phyloP scores from a whole-genome alignment of 2,113 vertebrate genomes.

The Muntiacus muntjak region DNA sequence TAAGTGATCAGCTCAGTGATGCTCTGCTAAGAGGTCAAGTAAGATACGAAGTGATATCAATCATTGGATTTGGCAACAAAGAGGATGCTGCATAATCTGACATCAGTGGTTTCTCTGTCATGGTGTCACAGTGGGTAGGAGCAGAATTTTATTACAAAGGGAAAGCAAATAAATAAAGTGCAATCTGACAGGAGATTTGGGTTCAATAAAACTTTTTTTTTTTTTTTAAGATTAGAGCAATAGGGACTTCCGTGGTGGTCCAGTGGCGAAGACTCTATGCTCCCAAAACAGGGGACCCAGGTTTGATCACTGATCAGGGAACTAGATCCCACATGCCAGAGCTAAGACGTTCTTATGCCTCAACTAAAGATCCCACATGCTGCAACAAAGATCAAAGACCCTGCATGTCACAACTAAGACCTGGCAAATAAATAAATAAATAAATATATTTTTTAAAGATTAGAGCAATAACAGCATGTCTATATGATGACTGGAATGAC shows the following conservation, averaged over 20 bases:
- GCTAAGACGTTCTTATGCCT: neutral
- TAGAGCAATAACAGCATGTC: neutral
- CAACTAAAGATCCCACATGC: neutral
- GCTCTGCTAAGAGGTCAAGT: neutral
- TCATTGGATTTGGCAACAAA: neutral
- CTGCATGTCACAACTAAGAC: neutral
- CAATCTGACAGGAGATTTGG: neutral
- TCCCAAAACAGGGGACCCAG: neutral
- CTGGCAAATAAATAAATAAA: neutral
- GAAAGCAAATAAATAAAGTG: neutral
- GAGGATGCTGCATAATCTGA: neutral
- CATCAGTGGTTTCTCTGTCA: neutral
- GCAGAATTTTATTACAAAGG: neutral
- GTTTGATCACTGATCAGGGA: neutral
- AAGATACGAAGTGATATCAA: neutral
- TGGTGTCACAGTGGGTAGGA: neutral
- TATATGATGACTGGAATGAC: neutral
- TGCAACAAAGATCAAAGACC: neutral
- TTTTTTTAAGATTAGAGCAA: neutral
- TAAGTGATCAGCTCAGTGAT: neutral
- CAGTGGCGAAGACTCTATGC: neutral
- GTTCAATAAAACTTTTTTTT: neutral
- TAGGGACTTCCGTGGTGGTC: neutral
- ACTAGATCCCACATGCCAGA: neutral
- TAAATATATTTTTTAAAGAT: neutral